A percentile compares a stretch with the other conserved stretches of the same genome.
Conservation (phyloP, 2,113 vertebrate species). For the Orycteropus afer region DNA sequence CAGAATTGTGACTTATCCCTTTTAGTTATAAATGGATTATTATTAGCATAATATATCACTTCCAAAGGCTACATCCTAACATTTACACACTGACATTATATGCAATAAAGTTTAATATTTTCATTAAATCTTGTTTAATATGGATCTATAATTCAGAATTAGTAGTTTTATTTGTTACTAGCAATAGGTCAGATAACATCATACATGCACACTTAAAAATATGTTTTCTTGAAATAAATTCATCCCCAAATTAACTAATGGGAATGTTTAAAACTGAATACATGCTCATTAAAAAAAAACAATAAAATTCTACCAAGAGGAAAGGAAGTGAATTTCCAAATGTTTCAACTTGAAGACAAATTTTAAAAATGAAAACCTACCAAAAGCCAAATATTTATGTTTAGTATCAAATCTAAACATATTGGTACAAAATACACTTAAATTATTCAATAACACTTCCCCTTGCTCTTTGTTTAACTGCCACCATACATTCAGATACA, state of each 20-base stretch:
- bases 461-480: constrained; percentile 34
- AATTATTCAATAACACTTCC: constrained; percentile 11
- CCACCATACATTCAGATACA: constrained; percentile 46
- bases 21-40: constrained; percentile 2
- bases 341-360: constrained; percentile 49
- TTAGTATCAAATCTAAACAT: constrained; percentile 49
- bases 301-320: neutral
- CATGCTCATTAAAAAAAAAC: neutral
- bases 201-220: neutral
- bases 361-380: constrained; percentile 24
- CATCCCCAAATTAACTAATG: constrained; percentile 57
- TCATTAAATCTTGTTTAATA: constrained; percentile 49
- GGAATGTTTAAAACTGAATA: constrained; percentile 17
- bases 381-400: constrained; percentile 49
- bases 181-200: neutral
- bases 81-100: neutral
- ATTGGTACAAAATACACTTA: neutral
- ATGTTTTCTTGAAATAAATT: constrained; percentile 36
- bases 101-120: constrained; percentile 1
- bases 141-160: constrained; percentile 16
- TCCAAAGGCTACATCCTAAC: constrained; percentile 37
- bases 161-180: constrained; percentile 21
- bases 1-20: neutral
- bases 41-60: neutral
- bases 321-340: constrained; percentile 20